These are phyloP conservation scores for Tinamus major DNA, from an alignment of 2,797 vertebrate species.

Conservation along the genomic window DNA sequence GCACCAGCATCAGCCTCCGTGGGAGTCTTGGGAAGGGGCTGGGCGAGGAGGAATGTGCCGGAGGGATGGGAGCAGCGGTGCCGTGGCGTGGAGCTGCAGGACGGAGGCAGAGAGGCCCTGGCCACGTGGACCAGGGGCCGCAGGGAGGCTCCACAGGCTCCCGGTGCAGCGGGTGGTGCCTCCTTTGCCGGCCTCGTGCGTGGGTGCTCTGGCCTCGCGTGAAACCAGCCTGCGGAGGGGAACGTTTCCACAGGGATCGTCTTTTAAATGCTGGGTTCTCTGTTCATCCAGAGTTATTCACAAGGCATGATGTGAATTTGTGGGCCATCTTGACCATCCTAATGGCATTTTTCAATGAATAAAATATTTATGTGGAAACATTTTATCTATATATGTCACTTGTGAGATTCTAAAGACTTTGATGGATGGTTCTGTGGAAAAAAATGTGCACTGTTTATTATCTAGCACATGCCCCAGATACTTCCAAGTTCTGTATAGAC, in stretches of 20 bases:
- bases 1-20: neutral
- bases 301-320: neutral
- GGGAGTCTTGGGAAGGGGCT: neutral
- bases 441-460: conserved; percentile 18
- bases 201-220: neutral
- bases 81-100: neutral
- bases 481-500: conserved; percentile 16
- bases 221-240: neutral
- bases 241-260: neutral
- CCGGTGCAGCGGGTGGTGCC: neutral
- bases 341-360: neutral
- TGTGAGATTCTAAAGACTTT: neutral
- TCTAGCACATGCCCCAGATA: conserved; percentile 57
- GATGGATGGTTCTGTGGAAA: neutral
- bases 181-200: neutral
- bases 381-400: neutral
- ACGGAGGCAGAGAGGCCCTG: neutral
- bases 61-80: neutral
- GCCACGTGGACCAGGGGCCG: fast-evolving
- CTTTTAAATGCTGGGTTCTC: neutral
- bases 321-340: neutral
- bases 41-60: neutral
- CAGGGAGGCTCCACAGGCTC: neutral
- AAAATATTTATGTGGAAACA: neutral
- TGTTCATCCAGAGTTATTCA: neutral